A percentile compares a stretch with the other conserved stretches of the same genome.
phyloP scores from a whole-genome alignment of 2,113 vertebrate genomes.

The Ahaetulla prasina region DNA sequence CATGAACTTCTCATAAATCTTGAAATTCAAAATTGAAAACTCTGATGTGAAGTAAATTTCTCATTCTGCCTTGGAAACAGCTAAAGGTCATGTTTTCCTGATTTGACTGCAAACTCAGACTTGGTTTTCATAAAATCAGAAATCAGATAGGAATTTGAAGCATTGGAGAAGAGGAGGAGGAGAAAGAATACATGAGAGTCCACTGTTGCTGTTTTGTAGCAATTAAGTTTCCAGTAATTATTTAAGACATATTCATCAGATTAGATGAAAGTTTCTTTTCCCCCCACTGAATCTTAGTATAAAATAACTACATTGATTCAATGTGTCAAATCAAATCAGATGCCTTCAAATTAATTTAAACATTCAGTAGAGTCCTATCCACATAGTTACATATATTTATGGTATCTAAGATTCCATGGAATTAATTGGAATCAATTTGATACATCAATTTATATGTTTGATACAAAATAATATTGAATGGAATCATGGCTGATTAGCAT shows the following conservation, averaged over 20 bases:
- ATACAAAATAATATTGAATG: background rate
- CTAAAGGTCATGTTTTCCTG: background rate
- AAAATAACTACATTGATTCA: background rate
- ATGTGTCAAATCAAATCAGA: background rate
- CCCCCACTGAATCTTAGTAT: background rate
- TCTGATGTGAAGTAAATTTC: background rate
- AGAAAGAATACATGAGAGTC: background rate
- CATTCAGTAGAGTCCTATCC: background rate
- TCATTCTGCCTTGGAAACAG: background rate
- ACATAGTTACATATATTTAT: background rate
- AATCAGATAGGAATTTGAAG: background rate
- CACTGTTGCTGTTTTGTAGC: background rate
- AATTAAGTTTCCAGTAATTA: background rate
- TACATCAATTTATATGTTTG: background rate
- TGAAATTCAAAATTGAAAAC: background rate
- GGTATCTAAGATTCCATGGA: background rate
- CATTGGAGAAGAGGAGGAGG: background rate
- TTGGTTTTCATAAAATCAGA: background rate
- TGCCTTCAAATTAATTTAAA: background rate
- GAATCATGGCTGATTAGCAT: background rate
- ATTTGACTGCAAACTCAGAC: background rate
- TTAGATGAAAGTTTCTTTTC: background rate
- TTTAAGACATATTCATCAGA: background rate
- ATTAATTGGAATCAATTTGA: background rate
- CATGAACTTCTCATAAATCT: background rate